These are phyloP conservation scores for Mycalesis mineus DNA, from an alignment of 2,888 invertebrate genomes.

Conservation along the genomic window DNA sequence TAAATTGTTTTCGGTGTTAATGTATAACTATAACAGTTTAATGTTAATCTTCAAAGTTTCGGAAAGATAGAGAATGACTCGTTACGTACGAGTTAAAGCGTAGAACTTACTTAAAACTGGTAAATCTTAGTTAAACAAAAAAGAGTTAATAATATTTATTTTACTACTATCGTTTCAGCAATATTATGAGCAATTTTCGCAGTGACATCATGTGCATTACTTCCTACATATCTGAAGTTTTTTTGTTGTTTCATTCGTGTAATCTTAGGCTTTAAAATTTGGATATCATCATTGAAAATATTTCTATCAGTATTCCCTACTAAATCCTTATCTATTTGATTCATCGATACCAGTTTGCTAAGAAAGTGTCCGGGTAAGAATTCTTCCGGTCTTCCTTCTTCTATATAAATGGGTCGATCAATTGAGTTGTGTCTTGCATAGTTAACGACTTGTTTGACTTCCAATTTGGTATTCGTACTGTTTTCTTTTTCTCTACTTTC, in stretches of 20 bases:
- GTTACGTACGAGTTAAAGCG: too few species aligned
- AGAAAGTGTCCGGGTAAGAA: conserved; percentile 28
- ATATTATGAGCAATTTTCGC: background rate
- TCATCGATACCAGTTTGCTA: background rate
- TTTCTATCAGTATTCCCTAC: background rate
- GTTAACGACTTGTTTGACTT: conserved; percentile 44
- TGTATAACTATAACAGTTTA: too few species aligned
- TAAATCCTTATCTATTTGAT: background rate
- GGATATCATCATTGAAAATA: background rate
- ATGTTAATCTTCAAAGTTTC: too few species aligned
- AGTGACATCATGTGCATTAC: background rate
- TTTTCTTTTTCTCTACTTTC: conserved; percentile 46
- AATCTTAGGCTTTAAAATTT: too few species aligned
- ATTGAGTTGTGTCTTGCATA: conserved; percentile 22
- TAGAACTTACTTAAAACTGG: too few species aligned
- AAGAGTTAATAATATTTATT: background rate
- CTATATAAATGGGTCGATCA: conserved; percentile 26
- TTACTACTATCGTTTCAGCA: background rate
- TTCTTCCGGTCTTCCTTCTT: conserved; percentile 34
- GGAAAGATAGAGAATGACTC: too few species aligned
- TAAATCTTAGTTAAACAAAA: too few species aligned
- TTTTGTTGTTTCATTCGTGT: background rate
- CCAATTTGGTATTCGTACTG: conserved; percentile 36
- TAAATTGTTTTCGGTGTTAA: too few species aligned
- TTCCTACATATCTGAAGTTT: background rate